A percentile compares a stretch with the other conserved stretches of the same genome.
Conservation (phyloP, 2,113 vertebrate genomes). For the Rhineura floridana region DNA sequence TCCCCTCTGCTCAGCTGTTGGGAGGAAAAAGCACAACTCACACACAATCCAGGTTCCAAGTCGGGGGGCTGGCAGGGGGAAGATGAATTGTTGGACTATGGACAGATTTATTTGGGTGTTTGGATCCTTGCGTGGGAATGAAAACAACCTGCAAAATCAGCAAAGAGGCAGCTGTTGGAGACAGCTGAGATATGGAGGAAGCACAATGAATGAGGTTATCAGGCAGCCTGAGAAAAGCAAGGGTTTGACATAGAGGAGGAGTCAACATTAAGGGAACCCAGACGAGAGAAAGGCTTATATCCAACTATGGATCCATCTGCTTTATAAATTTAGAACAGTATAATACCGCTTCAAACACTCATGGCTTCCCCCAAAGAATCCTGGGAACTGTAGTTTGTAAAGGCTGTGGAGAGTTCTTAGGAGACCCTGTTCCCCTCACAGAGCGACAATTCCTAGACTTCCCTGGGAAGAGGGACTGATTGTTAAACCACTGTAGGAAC, state of each 20-base stretch:
- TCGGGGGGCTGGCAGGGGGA: too few relatives aligned
- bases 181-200: background rate
- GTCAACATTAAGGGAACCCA: background rate
- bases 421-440: too few relatives aligned
- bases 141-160: background rate
- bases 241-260: background rate
- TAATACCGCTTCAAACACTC: too few relatives aligned
- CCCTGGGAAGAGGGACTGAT: too few relatives aligned
- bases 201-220: background rate
- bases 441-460: too few relatives aligned
- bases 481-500: too few relatives aligned
- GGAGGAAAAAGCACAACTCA: background rate
- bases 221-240: background rate
- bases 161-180: background rate
- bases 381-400: too few relatives aligned
- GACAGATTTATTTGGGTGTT: background rate
- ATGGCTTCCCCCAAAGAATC: too few relatives aligned
- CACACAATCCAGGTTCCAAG: background rate
- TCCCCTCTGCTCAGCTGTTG: background rate
- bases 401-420: too few relatives aligned
- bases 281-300: background rate
- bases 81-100: background rate
- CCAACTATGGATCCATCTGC: background rate
- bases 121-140: background rate
- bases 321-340: too few relatives aligned